These are phyloP conservation scores for Stictonetta naevosa DNA, from an alignment of 2,113 vertebrate genomes.

Conservation along the genomic window DNA sequence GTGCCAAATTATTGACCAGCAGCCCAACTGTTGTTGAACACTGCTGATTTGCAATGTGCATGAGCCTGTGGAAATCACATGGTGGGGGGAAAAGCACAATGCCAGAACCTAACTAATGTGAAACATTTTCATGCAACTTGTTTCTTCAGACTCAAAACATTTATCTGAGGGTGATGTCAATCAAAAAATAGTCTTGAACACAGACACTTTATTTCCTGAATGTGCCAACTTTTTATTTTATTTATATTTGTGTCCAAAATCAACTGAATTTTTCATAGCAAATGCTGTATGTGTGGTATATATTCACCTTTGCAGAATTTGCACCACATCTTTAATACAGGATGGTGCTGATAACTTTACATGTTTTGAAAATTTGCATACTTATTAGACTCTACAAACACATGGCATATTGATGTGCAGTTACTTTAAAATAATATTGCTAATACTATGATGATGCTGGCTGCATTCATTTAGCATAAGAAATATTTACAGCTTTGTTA, in stretches of 20 bases:
- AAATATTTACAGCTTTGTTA: slow-evolving; percentile 77
- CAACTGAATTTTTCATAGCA: slow-evolving; percentile 57
- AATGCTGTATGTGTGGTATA: slow-evolving; percentile 77
- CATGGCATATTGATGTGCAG: slow-evolving; percentile 77
- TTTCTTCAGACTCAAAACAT: slow-evolving; percentile 58
- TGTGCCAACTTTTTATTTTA: slow-evolving; percentile 80
- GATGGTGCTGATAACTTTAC: slow-evolving; percentile 79
- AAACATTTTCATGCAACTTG: slow-evolving; percentile 55
- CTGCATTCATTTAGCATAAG: slow-evolving; percentile 81
- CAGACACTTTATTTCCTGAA: slow-evolving; percentile 76
- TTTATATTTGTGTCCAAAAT: slow-evolving; percentile 69
- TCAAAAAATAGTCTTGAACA: slow-evolving; percentile 53
- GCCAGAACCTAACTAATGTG: slow-evolving; percentile 68
- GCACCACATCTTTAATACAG: slow-evolving; percentile 76
- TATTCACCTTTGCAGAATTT: slow-evolving; percentile 80
- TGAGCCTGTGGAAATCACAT: slow-evolving; percentile 66
- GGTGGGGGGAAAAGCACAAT: slow-evolving; percentile 79
- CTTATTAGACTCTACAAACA: slow-evolving; percentile 74
- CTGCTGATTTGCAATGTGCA: slow-evolving; percentile 45
- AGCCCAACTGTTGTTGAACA: slow-evolving; percentile 25
- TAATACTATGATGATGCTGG: slow-evolving; percentile 76
- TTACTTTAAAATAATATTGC: slow-evolving; percentile 79
- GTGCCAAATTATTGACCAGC: slow-evolving; percentile 63
- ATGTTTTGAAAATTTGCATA: slow-evolving; percentile 65
- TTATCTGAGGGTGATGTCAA: slow-evolving; percentile 56